A percentile compares a stretch with the other conserved stretches of the same genome.
Conservation (phyloP, 2,113 vertebrate genomes). For the Tychaedon coryphoeus region DNA sequence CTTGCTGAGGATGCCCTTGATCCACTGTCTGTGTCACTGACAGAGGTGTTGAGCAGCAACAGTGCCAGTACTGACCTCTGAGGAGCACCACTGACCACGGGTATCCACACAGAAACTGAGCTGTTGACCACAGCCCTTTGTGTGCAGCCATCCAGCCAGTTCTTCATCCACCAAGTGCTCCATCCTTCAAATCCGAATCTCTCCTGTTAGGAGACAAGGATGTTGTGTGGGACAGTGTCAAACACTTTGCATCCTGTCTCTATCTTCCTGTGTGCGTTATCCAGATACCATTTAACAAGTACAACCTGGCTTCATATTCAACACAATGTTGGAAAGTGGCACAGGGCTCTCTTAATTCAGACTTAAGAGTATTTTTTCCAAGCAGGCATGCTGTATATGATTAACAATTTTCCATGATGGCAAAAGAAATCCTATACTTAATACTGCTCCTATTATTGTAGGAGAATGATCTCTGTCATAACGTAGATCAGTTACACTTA, state of each 20-base stretch:
- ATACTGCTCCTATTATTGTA: not conserved
- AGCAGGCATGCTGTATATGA: not conserved
- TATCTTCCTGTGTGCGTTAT: accelerated
- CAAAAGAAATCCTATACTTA: not conserved
- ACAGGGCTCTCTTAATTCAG: not conserved
- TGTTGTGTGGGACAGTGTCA: not conserved
- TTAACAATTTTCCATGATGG: not conserved
- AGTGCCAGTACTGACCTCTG: too few relatives aligned
- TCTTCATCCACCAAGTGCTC: not conserved
- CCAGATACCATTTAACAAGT: not conserved
- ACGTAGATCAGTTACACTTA: not conserved
- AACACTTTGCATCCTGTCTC: not conserved
- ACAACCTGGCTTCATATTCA: not conserved
- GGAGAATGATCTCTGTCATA: not conserved
- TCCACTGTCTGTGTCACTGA: accelerated
- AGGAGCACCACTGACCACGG: too few relatives aligned
- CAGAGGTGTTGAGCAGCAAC: not conserved
- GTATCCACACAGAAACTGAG: not conserved
- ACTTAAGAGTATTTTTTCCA: not conserved
- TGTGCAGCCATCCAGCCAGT: not conserved
- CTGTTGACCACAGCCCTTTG: not conserved
- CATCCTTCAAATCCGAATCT: not conserved
- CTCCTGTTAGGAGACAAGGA: not conserved
- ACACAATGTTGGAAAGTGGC: not conserved
- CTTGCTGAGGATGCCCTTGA: not conserved